phyloP scores from a whole-genome alignment of 2,113 vertebrate species.

The Osmerus eperlanus region DNA sequence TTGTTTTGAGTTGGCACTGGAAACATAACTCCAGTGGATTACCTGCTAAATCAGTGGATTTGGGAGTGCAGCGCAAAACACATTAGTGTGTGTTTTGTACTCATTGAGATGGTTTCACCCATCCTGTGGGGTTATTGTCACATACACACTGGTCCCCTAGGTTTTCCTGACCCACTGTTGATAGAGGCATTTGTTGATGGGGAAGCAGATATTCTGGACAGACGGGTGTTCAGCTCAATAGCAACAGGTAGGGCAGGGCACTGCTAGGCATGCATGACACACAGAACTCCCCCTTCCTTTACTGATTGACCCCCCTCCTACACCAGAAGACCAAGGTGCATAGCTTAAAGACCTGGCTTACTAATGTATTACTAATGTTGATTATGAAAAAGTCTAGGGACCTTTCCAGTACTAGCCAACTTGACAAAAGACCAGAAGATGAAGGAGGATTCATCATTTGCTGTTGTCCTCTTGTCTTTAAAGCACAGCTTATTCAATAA shows the following conservation, averaged over 20 bases:
- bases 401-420: no score
- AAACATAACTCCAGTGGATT: no score
- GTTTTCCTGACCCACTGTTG: slow-evolving; percentile 27
- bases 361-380: no score
- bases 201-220: slow-evolving; percentile 46
- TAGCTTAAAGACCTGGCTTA: background rate
- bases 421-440: no score
- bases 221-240: slow-evolving; percentile 49
- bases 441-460: no score
- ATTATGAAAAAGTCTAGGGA: no score
- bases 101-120: background rate
- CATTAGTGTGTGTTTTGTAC: background rate
- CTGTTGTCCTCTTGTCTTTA: no score
- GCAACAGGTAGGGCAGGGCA: slow-evolving; percentile 42
- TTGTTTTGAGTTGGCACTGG: no score
- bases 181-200: slow-evolving; percentile 10
- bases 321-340: slow-evolving; percentile 15
- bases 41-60: no score
- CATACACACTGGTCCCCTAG: slow-evolving; percentile 11
- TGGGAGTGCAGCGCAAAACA: background rate
- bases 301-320: slow-evolving; percentile 3
- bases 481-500: no score
- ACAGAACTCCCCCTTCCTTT: slow-evolving; percentile 3
- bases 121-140: background rate
- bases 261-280: background rate